Percentiles rank a stretch among this genome's conserved stretches.
Conservation (phyloP, 2,113 vertebrate genomes). For the Protomyctophum bolini region DNA sequence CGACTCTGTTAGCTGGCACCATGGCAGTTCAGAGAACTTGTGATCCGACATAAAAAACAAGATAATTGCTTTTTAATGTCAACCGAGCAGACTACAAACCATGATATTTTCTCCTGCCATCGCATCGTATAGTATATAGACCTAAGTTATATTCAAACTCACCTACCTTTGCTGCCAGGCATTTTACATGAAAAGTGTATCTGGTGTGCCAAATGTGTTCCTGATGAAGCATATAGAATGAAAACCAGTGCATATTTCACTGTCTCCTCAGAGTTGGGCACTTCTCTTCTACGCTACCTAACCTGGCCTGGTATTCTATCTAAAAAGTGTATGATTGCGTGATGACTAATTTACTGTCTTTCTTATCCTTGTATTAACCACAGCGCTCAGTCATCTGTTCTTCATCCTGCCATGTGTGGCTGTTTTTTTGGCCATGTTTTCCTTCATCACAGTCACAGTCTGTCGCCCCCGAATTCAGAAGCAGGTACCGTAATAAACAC, state of each 20-base stretch:
- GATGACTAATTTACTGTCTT: neutral
- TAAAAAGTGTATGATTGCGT: neutral
- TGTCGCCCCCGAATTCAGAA: conserved; percentile 71
- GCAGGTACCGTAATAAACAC: conserved; percentile 72
- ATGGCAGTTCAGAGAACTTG: neutral
- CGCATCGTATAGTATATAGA: too few species aligned
- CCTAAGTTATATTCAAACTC: too few species aligned
- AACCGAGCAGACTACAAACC: too few species aligned
- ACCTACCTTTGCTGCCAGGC: too few species aligned
- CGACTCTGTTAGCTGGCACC: neutral
- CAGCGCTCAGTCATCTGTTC: conserved; percentile 76
- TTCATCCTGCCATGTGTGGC: conserved; percentile 83
- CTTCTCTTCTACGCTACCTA: too few species aligned
- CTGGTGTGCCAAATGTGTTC: too few species aligned
- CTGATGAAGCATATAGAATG: too few species aligned
- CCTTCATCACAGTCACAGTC: conserved; percentile 80
- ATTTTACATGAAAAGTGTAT: too few species aligned
- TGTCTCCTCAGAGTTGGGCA: too few species aligned
- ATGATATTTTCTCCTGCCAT: too few species aligned
- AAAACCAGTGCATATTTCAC: too few species aligned
- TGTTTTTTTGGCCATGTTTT: conserved; percentile 75
- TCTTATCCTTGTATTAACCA: neutral
- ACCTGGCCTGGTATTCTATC: too few species aligned
- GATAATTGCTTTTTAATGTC: neutral
- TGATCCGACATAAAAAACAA: neutral